Percentiles rank a stretch among this genome's conserved stretches.
phyloP scores from a whole-genome alignment of 2,113 vertebrate genomes.

The Cyphotilapia sp. region DNA sequence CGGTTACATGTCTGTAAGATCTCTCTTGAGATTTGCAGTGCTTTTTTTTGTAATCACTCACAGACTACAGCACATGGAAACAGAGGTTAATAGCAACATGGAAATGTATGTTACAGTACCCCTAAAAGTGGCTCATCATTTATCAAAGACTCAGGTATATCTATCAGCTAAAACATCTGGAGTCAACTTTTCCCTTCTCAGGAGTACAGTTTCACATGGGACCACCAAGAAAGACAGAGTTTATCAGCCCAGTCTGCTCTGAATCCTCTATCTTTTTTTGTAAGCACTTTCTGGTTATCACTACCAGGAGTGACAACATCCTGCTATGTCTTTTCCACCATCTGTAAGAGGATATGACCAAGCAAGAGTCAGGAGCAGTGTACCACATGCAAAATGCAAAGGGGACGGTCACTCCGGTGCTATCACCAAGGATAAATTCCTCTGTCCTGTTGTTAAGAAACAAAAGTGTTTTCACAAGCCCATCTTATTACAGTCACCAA shows the following conservation, averaged over 20 bases:
- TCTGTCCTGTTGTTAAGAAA: not conserved
- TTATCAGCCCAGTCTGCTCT: not conserved
- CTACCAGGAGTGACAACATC: constrained; percentile 6
- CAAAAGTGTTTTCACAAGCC: not conserved
- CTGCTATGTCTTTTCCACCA: not conserved
- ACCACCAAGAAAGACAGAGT: not conserved
- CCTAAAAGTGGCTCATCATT: not conserved
- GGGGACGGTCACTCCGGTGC: not conserved
- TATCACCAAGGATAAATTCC: not conserved
- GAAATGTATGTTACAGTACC: not conserved
- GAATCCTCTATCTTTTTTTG: not conserved
- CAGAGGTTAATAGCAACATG: not conserved
- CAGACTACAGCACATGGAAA: not conserved
- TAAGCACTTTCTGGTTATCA: constrained; percentile 12
- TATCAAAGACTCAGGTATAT: not conserved
- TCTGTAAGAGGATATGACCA: not conserved
- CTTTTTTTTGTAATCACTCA: constrained; percentile 15
- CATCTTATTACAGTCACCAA: not conserved
- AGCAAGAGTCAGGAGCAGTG: not conserved
- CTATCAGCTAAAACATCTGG: constrained; percentile 33
- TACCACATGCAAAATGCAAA: not conserved
- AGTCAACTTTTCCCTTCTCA: not conserved
- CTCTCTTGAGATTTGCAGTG: not conserved
- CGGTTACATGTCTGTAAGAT: constrained; percentile 8
- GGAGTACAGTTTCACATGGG: not conserved